Base-by-base conservation (phyloP, 2,797 vertebrate species). In the Phataginus tricuspis region DNA sequence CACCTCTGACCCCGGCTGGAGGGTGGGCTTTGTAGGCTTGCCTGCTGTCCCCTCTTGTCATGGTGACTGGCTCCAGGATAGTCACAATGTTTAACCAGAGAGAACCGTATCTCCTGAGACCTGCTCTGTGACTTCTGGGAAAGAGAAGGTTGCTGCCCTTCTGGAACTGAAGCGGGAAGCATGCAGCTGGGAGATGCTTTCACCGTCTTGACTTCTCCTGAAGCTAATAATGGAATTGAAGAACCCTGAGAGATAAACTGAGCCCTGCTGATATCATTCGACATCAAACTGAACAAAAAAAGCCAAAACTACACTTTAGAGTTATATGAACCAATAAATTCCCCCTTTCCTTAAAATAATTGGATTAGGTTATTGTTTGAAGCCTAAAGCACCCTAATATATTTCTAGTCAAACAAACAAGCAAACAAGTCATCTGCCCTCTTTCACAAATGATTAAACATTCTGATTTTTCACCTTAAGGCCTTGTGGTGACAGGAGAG, bases 381-480 rank as follows among this genome's bases (percentile, higher is more conserved):
- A 79, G 19, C 2, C 9, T 74, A 51, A 93, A 86, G 31, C 93
- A 82, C 64, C 6, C 21, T 66, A 80, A 80, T 69, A 31, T 71
- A 53, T 87, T 84, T 72, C 18, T 21, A 1, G 16, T n/a, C 2
- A 25, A 64, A 5, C 39, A 79, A 72, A 63, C 27, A 34, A 25
- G 49, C 53, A 45, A 63, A 57, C 59, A 88, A 66, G 53, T 27
- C 4, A 29, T 51, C 4, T n/a, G 10, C 0, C 49, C 34, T 75
- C 53, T 87, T 95, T 88, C 45, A 82, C 4, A 69, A 92, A 59
- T 71, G 10, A 25, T 88, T 74, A 92, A 96, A 84, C 82, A 66
- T 95, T 94, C 68, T 92, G 49, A 66, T 93, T 96, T 95, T 71
- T 82, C n/a, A 80, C 18, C 64, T 79, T 93, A 84, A 95, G 39